Evolutionary conservation across 1,140 invertebrate species (phyloP).

Genomic region (Polypedilum pembai): DNA sequence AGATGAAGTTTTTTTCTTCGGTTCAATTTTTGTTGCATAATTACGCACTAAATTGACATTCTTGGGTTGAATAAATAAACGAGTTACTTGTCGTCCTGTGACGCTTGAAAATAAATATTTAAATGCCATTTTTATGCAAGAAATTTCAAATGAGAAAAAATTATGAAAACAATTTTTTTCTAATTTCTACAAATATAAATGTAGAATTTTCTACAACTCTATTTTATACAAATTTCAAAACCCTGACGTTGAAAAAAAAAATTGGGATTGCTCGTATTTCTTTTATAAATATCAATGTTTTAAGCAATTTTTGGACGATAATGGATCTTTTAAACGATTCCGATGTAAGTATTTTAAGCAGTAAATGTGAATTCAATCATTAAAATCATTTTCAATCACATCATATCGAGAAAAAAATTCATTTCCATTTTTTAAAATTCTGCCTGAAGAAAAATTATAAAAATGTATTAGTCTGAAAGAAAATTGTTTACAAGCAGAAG

Average conservation of each 20-base stretch:
- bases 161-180: too few relatives aligned
- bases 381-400: conserved; percentile 24
- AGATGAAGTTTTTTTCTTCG: conserved; percentile 8
- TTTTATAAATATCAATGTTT: neutral
- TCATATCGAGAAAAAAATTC: conserved; percentile 16
- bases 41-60: neutral
- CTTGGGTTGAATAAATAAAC: neutral
- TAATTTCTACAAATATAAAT: too few relatives aligned
- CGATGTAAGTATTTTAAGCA: neutral
- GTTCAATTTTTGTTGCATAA: conserved; percentile 14
- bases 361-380: neutral
- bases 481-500: too few relatives aligned
- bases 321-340: conserved; percentile 24
- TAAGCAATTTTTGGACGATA: neutral
- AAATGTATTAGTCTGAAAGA: neutral
- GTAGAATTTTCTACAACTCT: too few relatives aligned
- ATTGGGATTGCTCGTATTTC: too few relatives aligned
- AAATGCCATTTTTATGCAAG: too few relatives aligned
- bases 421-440: neutral
- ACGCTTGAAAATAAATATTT: too few relatives aligned
- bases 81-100: too few relatives aligned
- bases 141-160: too few relatives aligned
- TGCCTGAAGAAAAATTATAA: neutral
- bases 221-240: too few relatives aligned
- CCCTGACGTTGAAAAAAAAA: too few relatives aligned